Base-by-base conservation (phyloP, 2,797 vertebrate species). In the Psittacula derbiana region DNA sequence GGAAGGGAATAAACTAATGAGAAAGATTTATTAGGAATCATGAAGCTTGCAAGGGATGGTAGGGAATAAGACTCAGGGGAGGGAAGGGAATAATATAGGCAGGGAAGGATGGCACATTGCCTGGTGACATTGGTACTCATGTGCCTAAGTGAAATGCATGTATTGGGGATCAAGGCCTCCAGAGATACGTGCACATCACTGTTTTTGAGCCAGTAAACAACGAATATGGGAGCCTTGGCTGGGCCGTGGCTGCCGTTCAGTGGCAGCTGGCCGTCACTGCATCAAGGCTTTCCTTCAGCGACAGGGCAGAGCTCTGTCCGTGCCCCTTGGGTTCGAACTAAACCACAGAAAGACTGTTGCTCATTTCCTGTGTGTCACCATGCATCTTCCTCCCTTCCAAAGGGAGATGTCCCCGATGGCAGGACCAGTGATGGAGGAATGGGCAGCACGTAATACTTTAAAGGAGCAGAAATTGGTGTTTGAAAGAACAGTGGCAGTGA, bases 331-430 rank as follows among this genome's bases (percentile, higher is more conserved):
- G 25, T 21, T 52, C 89, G 44, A 30, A 46, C 17, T 24, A 33
- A 69, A n/a, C 57, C 36, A 3, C 50, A 31, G 41, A 52, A 67
- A 85, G 62, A 58, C 38, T 4, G 1, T 71, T 73, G 31, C 18
- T 49, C 47, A 30, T 21, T 61, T 65, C n/a, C 65, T 5, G 13
- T 13, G 4, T 60, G n/a, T 31, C 41, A 23, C n/a, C 7, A 0
- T n/a, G 62, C 8, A 0, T 52, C 50, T 55, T 31, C 50, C 47
- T 76, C 4, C 0, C 23, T 69, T n/a, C n/a, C 1, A 0, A n/a
- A 17, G 52, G 60, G 16, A 25, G 43, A 4, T 18, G 57, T 43
- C 36, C 30, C 33, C 0, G 0, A 0, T 21, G 33, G 43, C 33
- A 40, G 24, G 65, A 38, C 19, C 12, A 2, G 46, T 2, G 24